Conservation (phyloP, 2,113 vertebrate species). For the Actenoides lindsayi region DNA sequence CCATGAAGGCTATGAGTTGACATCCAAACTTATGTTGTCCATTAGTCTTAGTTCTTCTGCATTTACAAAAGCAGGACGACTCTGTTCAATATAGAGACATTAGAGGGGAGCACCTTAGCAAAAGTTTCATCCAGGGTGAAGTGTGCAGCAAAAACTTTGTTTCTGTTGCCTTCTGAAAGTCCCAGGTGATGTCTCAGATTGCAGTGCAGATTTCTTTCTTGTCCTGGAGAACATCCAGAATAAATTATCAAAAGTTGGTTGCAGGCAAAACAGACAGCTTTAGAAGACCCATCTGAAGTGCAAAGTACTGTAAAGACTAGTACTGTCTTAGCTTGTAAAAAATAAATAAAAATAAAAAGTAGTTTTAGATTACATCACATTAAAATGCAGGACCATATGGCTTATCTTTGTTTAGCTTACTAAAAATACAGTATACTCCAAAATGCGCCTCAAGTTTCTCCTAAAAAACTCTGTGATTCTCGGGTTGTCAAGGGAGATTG, state of each 20-base stretch:
- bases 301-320: neutral
- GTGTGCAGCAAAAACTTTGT: neutral
- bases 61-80: neutral
- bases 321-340: neutral
- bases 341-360: neutral
- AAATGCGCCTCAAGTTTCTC: neutral
- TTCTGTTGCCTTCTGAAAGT: neutral
- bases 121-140: neutral
- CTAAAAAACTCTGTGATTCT: neutral
- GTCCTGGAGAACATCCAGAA: neutral
- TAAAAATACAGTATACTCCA: neutral
- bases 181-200: neutral
- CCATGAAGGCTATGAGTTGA: neutral
- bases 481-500: neutral
- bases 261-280: neutral
- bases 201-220: neutral
- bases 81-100: neutral
- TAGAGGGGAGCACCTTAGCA: neutral
- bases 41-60: neutral
- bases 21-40: neutral
- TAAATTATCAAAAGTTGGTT: neutral
- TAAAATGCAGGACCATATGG: neutral
- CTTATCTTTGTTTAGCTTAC: neutral
- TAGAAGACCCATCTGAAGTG: neutral
- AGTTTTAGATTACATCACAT: neutral